Evolutionary conservation across 2,797 vertebrate genomes (phyloP).

Genomic region (Schizopygopsis pylzovi): DNA sequence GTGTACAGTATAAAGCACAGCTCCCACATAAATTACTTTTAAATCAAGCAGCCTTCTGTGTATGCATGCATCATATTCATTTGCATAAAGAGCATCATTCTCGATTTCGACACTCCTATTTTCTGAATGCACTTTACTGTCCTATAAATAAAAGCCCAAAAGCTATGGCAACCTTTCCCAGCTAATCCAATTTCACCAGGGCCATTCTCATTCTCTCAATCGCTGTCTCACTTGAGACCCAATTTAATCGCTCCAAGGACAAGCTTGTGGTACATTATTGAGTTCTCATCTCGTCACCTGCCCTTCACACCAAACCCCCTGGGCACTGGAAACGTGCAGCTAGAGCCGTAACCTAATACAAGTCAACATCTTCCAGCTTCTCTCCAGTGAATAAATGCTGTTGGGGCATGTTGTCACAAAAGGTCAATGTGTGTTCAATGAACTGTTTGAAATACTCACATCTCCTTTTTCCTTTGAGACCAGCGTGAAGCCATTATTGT

Average conservation of each 20-base stretch:
- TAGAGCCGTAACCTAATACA: not conserved
- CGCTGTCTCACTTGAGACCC: not conserved
- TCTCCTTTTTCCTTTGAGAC: slow-evolving; percentile 86
- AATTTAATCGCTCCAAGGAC: slow-evolving; percentile 34
- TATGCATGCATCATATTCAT: not conserved
- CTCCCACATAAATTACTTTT: too few relatives aligned
- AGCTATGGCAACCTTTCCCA: not conserved
- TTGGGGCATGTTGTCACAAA: not conserved
- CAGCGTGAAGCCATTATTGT: slow-evolving; percentile 91
- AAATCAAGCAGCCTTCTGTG: not conserved
- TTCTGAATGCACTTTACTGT: not conserved
- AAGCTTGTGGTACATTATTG: slow-evolving; percentile 3
- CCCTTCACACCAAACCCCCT: slow-evolving; percentile 1
- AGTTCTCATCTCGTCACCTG: not conserved
- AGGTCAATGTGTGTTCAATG: not conserved
- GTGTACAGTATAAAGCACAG: too few relatives aligned
- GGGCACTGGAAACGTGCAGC: not conserved
- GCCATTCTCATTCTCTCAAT: slow-evolving; percentile 14
- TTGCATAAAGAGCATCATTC: not conserved
- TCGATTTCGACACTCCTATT: not conserved
- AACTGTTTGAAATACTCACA: slow-evolving; percentile 72
- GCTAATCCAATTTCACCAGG: slow-evolving; percentile 2
- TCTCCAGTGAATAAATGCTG: not conserved
- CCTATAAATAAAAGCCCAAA: not conserved
- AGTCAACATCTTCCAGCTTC: not conserved